Conservation (phyloP, 64 coral and sea anemone species). For the Pachyseris speciosa region DNA sequence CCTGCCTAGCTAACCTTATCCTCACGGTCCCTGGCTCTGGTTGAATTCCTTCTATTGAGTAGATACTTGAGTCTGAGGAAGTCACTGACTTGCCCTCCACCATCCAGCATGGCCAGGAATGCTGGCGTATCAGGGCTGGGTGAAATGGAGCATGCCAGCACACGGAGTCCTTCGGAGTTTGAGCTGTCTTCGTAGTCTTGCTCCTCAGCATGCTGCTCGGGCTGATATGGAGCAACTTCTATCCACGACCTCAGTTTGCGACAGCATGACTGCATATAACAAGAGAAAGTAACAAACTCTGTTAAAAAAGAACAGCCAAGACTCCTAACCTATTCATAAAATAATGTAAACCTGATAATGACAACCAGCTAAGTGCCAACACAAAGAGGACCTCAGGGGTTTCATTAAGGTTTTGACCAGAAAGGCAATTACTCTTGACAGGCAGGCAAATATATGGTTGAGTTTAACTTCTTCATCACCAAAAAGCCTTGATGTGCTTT, state of each 20-base stretch:
- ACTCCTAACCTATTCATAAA: too few relatives aligned
- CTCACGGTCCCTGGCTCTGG: conserved; percentile 78
- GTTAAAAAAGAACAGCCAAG: not conserved
- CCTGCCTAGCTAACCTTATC: conserved; percentile 60
- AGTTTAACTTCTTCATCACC: too few relatives aligned
- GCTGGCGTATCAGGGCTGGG: conserved; percentile 73
- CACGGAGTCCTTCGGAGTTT: conserved; percentile 80
- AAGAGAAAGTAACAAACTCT: not conserved
- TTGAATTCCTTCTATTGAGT: conserved; percentile 75
- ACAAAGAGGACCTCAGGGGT: too few relatives aligned
- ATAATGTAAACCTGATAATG: too few relatives aligned
- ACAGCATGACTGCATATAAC: conserved; percentile 38
- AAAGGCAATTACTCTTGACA: too few relatives aligned
- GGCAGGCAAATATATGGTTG: too few relatives aligned
- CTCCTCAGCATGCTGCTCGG: conserved; percentile 90
- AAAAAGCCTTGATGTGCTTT: too few relatives aligned
- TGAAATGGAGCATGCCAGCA: conserved; percentile 74
- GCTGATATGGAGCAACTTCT: conserved; percentile 94
- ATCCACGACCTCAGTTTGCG: conserved; percentile 74
- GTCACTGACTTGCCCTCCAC: conserved; percentile 88
- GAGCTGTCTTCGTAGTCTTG: conserved; percentile 77
- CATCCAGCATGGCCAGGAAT: conserved; percentile 94
- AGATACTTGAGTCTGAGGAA: conserved; percentile 85
- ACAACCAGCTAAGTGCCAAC: too few relatives aligned
- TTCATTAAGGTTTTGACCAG: too few relatives aligned